A percentile compares a stretch with the other conserved stretches of the same genome.
Evolutionary conservation across 2,113 vertebrate species (phyloP).

Genomic region (Catharus fuscescens): DNA sequence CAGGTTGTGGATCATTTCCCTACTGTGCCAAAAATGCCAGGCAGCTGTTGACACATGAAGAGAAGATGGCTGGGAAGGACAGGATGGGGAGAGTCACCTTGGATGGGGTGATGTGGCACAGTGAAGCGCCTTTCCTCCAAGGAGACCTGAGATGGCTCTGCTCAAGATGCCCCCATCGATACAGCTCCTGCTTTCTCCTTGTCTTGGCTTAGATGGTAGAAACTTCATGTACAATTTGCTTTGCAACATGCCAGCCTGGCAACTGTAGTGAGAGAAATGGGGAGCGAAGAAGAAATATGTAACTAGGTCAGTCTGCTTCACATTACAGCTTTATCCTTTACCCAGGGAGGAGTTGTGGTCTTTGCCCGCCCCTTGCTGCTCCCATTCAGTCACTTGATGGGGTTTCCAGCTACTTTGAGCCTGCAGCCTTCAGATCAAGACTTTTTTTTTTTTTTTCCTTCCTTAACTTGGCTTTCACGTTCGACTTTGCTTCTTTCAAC

Average conservation of each 20-base stretch:
- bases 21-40: not conserved
- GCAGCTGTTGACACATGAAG: fast-evolving
- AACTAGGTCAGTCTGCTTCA: slow-evolving; percentile 64
- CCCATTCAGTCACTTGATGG: slow-evolving; percentile 67
- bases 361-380: slow-evolving; percentile 46
- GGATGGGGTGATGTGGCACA: not conserved
- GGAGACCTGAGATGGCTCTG: not conserved
- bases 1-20: not conserved
- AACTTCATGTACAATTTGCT: slow-evolving; percentile 41
- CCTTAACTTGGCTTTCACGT: slow-evolving; percentile 42
- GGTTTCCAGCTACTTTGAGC: slow-evolving; percentile 60
- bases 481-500: slow-evolving; percentile 51
- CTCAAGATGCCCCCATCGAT: not conserved
- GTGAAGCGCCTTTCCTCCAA: not conserved
- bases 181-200: slow-evolving; percentile 2
- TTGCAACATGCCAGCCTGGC: slow-evolving; percentile 11
- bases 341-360: slow-evolving; percentile 49
- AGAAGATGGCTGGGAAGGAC: not conserved
- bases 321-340: slow-evolving; percentile 44
- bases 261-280: not conserved
- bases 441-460: not conserved
- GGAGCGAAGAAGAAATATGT: slow-evolving; percentile 22
- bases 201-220: not conserved
- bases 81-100: not conserved
- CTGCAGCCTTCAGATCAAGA: slow-evolving; percentile 60